Base-by-base conservation (phyloP, 2,113 vertebrate genomes). In the Morphnarchus princeps region DNA sequence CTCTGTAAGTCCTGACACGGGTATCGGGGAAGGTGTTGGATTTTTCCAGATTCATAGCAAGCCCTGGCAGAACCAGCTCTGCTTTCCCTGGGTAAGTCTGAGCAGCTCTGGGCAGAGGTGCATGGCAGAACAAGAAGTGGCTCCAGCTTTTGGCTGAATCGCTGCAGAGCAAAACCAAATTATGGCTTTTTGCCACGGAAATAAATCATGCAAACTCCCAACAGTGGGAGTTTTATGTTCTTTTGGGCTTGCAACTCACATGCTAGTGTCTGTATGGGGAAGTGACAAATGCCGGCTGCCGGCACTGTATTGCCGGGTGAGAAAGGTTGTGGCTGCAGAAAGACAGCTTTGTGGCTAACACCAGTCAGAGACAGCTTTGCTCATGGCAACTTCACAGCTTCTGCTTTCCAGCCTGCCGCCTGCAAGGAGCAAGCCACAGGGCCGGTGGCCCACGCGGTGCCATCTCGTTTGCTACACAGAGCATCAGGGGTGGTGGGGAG, bases 391-490 rank as follows among this genome's bases (percentile, higher is more conserved):
- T 77, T 93, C 34, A 3, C 85, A 90, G 42, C 74, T 88, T 38
- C 78, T 63, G 52, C 85, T 82, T 49, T 2, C 15, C 74, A 76
- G 42, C 29, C 52, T 47, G 40, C 32, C 0, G 3, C 71, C 79
- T 21, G 52, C 54, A 19, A 34, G 21, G 49, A 52, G 22, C 54
- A 13, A 73, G 16, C 40, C 66, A 3, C 0, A 7, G 26, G 31
- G 67, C 31, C 2, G 0, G 49, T 5, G 9, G 31, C 7, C 26
- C 6, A 2, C 10, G 2, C 0, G 0, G 19, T 38, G 47, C 70
- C 6, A 3, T 8, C 32, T 3, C 2, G 0, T 34, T 17, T 0
- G 1, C 31, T 2, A 11, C 1, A 1, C 13, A 4, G n/a, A 21
- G 65, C 47, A n/a, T 22, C 42, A 11, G 12, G 43, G 50, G 7